These are phyloP conservation scores for Brachionus rubens DNA, from an alignment of 1,140 invertebrate genomes.

Conservation along the genomic window DNA sequence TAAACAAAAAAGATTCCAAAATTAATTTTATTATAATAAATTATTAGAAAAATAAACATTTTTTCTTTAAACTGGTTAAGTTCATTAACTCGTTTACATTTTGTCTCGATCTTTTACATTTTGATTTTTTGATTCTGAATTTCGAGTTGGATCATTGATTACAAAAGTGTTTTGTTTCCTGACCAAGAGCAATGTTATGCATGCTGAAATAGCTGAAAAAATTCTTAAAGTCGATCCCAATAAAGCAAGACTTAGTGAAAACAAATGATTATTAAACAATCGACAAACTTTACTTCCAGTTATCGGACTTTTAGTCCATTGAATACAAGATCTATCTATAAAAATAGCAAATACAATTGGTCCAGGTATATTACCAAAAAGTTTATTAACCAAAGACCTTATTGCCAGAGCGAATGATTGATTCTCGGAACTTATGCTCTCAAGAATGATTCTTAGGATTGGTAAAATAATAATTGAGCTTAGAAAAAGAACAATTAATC, in stretches of 20 bases:
- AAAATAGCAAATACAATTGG: slow-evolving; percentile 43
- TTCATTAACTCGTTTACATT: too few species aligned
- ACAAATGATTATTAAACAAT: slow-evolving; percentile 9
- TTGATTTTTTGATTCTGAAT: too few species aligned
- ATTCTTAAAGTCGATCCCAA: background rate
- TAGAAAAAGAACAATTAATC: background rate
- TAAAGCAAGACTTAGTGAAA: background rate
- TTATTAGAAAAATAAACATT: too few species aligned
- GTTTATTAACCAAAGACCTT: slow-evolving; percentile 20
- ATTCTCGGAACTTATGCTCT: slow-evolving; percentile 1
- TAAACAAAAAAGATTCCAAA: too few species aligned
- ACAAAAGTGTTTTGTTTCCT: background rate
- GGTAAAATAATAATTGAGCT: slow-evolving; percentile 16
- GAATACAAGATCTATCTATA: slow-evolving; percentile 11
- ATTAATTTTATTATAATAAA: too few species aligned
- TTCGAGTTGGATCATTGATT: background rate
- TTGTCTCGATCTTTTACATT: too few species aligned
- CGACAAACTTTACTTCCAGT: background rate
- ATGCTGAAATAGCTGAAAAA: background rate
- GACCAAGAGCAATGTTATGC: background rate
- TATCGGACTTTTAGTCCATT: background rate
- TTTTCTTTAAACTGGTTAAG: too few species aligned
- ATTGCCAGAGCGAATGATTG: slow-evolving; percentile 41
- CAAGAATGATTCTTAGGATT: slow-evolving; percentile 23
- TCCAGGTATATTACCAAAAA: slow-evolving; percentile 41